These are phyloP conservation scores for Scolanthus callimorphus DNA, from an alignment of 92 coral and sea anemone genomes.

Conservation along the genomic window DNA sequence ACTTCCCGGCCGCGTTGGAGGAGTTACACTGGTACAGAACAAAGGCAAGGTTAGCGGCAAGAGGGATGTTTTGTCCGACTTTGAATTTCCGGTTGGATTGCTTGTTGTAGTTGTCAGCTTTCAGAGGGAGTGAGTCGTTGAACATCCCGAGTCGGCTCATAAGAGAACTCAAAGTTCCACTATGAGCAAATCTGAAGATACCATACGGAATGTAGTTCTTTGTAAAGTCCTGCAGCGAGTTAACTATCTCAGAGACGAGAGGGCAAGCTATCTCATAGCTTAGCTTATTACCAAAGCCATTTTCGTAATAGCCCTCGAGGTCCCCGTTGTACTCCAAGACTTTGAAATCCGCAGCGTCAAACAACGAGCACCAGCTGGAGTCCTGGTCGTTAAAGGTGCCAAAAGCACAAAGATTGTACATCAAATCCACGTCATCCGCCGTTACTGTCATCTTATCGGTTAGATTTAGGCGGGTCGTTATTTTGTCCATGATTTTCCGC, in stretches of 20 bases:
- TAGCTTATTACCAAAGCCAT: constrained; percentile 54
- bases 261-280: constrained; percentile 43
- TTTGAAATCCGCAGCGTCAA: constrained; percentile 32
- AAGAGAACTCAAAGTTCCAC: constrained; percentile 26
- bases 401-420: constrained; percentile 55
- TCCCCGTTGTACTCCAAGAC: constrained; percentile 47
- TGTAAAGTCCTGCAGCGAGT: constrained; percentile 30
- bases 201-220: constrained; percentile 25
- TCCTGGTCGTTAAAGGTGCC: constrained; percentile 36
- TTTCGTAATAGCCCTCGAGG: constrained; percentile 44
- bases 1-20: constrained; percentile 17
- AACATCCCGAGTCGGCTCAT: constrained; percentile 37
- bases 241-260: constrained; percentile 40
- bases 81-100: constrained; percentile 30
- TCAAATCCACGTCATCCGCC: constrained; percentile 19
- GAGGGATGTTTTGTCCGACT: constrained; percentile 29
- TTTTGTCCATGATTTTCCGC: constrained; percentile 31
- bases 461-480: constrained; percentile 27
- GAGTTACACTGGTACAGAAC: constrained; percentile 49
- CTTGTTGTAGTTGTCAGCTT: constrained; percentile 37
- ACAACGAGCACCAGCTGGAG: constrained; percentile 53
- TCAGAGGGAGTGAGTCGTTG: constrained; percentile 30
- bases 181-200: constrained; percentile 55
- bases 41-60: constrained; percentile 65
- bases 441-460: constrained; percentile 40